Evolutionary conservation across 2,113 vertebrate species (phyloP).

Genomic region (Orcinus orca): DNA sequence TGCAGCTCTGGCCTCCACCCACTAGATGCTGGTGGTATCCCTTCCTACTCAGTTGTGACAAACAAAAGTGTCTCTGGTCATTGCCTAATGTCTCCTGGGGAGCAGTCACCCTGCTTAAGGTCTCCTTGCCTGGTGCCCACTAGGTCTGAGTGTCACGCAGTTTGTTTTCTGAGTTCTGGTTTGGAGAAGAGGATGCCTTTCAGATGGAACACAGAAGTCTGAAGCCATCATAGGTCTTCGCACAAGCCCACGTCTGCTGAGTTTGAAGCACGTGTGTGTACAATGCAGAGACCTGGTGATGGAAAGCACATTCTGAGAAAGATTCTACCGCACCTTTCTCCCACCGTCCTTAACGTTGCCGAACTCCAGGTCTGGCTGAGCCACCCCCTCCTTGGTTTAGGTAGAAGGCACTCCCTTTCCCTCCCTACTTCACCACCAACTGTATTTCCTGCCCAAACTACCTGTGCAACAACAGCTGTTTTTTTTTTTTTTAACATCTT

Average conservation of each 20-base stretch:
- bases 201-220: background rate
- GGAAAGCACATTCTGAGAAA: background rate
- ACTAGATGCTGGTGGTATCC: background rate
- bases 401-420: background rate
- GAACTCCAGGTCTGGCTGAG: background rate
- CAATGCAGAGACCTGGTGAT: background rate
- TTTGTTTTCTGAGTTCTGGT: background rate
- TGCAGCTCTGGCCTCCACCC: background rate
- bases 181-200: background rate
- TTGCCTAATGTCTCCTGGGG: background rate
- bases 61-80: background rate
- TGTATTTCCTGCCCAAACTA: background rate
- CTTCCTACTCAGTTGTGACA: background rate
- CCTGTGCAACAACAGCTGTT: background rate
- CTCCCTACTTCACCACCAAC: background rate
- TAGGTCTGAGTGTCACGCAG: background rate
- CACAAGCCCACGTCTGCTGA: background rate
- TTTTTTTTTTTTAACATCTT: no score
- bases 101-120: background rate
- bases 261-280: background rate
- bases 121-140: background rate
- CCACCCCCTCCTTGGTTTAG: background rate
- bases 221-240: background rate
- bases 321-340: background rate
- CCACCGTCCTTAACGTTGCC: background rate